phyloP scores from a whole-genome alignment of 2,888 invertebrate species.

The Automeris io region DNA sequence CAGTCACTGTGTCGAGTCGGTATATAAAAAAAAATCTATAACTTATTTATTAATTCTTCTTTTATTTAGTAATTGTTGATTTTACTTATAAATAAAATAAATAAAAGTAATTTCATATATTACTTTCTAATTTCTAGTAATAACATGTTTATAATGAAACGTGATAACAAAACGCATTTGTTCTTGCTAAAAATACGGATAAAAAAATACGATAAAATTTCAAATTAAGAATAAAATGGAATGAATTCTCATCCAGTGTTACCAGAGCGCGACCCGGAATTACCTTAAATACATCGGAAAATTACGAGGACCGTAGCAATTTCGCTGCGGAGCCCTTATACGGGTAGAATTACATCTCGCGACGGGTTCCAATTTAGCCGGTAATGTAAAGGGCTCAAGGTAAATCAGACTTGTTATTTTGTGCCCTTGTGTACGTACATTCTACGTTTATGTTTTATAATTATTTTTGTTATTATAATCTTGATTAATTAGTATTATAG shows the following conservation, averaged over 20 bases:
- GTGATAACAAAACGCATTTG: neutral
- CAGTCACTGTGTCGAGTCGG: too few relatives aligned
- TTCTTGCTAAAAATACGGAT: neutral
- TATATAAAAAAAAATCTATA: too few relatives aligned
- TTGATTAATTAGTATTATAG: too few relatives aligned
- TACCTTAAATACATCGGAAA: slow-evolving; percentile 9
- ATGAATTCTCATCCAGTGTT: neutral
- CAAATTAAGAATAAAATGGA: too few relatives aligned
- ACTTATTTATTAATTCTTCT: too few relatives aligned
- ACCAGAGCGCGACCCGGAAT: slow-evolving; percentile 6
- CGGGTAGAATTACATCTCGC: slow-evolving; percentile 10
- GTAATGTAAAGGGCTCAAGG: slow-evolving; percentile 15
- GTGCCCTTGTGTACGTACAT: slow-evolving; percentile 3
- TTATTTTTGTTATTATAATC: neutral
- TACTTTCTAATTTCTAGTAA: too few relatives aligned
- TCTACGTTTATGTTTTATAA: neutral
- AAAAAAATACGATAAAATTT: neutral
- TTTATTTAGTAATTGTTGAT: neutral
- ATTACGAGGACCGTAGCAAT: slow-evolving; percentile 10
- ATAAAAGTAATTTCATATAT: too few relatives aligned
- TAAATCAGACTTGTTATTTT: slow-evolving; percentile 13
- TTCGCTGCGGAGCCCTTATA: slow-evolving; percentile 10
- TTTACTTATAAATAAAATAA: neutral
- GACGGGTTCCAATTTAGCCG: slow-evolving; percentile 12
- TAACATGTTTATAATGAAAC: neutral